Evolutionary conservation across 2,888 invertebrate species (phyloP), one percentile per base, ranked within the genome.

Genomic region (Tipula lateralis): DNA sequence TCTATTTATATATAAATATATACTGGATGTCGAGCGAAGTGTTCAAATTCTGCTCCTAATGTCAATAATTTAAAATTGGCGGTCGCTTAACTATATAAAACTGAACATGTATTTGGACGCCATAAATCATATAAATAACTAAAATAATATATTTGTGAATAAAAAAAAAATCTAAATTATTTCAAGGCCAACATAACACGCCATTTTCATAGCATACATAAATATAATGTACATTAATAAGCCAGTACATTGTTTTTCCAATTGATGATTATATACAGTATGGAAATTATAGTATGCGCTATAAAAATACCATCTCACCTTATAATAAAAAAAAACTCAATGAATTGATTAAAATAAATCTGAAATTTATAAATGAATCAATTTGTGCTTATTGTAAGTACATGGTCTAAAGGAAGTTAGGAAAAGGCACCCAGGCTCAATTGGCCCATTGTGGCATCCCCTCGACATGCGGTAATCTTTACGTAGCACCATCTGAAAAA

Each of bases 171-270:
- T 66, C 66, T 66, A 66, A 66, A 66, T 66, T 66, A 66, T 24
- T 66, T 66, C 24, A 66, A 66, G 66, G 66, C 66, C 66, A 66
- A 66, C 66, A 66, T 66, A 66, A 66, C 66, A 66, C 66, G 66
- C 66, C 66, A 66, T 24, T 66, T 66, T 24, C 66, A 66, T 24
- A 66, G 24, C 24, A 66, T 66, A 66, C 66, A 66, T 44, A 36
- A 4, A 6, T 32, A 7, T 36, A 36, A 36, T 32, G 6, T 36
- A 16, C 44, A 50, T 50, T 50, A 36, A 39, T 50, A 66, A 66
- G 19, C 9, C 66, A 19, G 1, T 66, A 66, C 9, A 66, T 66
- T 66, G 24, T 66, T 24, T 66, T 66, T 66, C 66, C 66, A 9
- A 66, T 66, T 66, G 66, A 66, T 66, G 66, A 24, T 9, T 66